Conservation (phyloP, 2,888 invertebrate species). For the Calephelis perditalis region DNA sequence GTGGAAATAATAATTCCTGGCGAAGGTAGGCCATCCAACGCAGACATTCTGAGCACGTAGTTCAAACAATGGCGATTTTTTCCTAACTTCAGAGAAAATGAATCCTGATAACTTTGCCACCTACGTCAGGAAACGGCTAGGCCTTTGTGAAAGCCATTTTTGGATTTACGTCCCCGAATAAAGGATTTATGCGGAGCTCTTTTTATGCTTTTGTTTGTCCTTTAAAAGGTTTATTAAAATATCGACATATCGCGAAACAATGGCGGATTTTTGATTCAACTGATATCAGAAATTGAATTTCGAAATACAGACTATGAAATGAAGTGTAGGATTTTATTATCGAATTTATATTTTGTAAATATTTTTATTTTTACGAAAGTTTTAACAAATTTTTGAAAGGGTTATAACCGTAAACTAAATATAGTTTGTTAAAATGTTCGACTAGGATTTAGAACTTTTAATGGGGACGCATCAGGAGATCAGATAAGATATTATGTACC, state of each 20-base stretch:
- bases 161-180: constrained; percentile 27
- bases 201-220: constrained; percentile 15
- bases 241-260: constrained; percentile 4
- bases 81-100: constrained; percentile 46
- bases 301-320: background rate
- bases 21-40: constrained; percentile 40
- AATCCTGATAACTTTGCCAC: constrained; percentile 35
- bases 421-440: too few relatives aligned
- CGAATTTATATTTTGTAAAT: background rate
- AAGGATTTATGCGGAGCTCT: constrained; percentile 20
- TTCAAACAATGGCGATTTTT: constrained; percentile 59
- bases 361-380: background rate
- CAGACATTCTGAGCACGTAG: constrained; percentile 56
- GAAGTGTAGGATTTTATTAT: background rate
- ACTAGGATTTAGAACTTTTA: too few relatives aligned
- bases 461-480: too few relatives aligned
- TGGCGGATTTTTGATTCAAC: constrained; percentile 7
- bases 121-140: constrained; percentile 31
- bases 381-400: too few relatives aligned
- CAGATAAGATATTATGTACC: too few relatives aligned
- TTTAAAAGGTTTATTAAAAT: constrained; percentile 13
- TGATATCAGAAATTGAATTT: constrained; percentile 8
- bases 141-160: constrained; percentile 27
- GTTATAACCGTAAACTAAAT: too few relatives aligned
- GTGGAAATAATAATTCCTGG: constrained; percentile 54